phyloP scores from a whole-genome alignment of 2,113 vertebrate genomes.

The Probosciger aterrimus region DNA sequence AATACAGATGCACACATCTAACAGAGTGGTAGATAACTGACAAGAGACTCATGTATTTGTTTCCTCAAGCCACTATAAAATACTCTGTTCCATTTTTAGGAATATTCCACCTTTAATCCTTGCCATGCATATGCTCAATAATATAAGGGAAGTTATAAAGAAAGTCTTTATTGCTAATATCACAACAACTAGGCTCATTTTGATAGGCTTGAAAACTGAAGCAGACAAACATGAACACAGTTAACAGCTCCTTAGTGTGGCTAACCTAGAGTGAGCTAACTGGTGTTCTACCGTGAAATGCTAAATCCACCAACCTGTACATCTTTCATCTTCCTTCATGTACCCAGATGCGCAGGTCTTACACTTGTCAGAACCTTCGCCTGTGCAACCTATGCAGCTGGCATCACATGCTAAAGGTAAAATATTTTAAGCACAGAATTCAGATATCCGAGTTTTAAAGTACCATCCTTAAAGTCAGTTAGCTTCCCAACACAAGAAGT shows the following conservation, averaged over 20 bases:
- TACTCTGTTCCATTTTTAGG: neutral
- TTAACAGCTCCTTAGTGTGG: neutral
- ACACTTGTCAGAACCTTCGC: conserved; percentile 80
- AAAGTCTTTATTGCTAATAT: neutral
- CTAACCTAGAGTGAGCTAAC: neutral
- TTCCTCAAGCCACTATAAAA: neutral
- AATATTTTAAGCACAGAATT: neutral
- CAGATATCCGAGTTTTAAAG: neutral
- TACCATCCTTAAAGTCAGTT: neutral
- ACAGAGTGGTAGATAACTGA: neutral
- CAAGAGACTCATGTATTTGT: neutral
- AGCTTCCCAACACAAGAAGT: neutral
- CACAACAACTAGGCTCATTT: neutral
- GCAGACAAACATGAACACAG: fast-evolving
- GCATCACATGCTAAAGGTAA: conserved; percentile 80
- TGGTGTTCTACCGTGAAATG: neutral
- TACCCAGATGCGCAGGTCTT: conserved; percentile 80
- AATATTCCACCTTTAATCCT: neutral
- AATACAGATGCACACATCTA: neutral
- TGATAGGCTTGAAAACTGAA: neutral
- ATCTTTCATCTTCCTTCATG: conserved; percentile 74
- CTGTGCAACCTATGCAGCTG: conserved; percentile 84
- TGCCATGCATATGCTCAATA: neutral
- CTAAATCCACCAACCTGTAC: conserved; percentile 76
- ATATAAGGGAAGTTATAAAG: neutral